phyloP scores from a whole-genome alignment of 2,888 invertebrate genomes.

The Biston stratarius region DNA sequence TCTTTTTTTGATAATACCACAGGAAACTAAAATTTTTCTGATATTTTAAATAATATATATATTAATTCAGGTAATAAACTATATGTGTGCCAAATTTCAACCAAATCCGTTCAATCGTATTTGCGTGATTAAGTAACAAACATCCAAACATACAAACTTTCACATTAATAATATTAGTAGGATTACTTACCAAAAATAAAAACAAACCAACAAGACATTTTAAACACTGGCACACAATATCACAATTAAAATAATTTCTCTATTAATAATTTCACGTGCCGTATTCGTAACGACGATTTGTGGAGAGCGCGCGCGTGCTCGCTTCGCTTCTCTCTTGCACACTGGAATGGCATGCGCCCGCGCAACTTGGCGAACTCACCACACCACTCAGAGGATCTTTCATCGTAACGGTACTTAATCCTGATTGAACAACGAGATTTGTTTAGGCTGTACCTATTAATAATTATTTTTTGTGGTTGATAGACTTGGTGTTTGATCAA shows the following conservation, averaged over 20 bases:
- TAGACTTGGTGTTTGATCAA: too few relatives aligned
- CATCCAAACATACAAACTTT: too few relatives aligned
- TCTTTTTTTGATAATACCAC: too few relatives aligned
- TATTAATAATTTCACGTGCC: constrained; percentile 19
- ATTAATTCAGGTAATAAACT: too few relatives aligned
- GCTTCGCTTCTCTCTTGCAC: constrained; percentile 34
- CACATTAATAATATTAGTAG: too few relatives aligned
- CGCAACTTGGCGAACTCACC: constrained; percentile 41
- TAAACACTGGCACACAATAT: constrained; percentile 30
- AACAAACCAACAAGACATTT: constrained; percentile 35
- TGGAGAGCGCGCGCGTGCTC: constrained; percentile 45
- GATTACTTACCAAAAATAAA: constrained; percentile 39
- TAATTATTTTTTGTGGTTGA: not conserved
- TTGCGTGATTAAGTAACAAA: too few relatives aligned
- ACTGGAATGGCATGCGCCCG: constrained; percentile 32
- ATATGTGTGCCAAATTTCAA: too few relatives aligned
- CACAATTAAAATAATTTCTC: constrained; percentile 9
- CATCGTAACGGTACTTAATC: constrained; percentile 52
- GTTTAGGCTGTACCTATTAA: constrained; percentile 16
- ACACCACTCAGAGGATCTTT: constrained; percentile 51
- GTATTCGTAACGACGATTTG: constrained; percentile 21
- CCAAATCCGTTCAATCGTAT: too few relatives aligned
- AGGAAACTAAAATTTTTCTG: not conserved
- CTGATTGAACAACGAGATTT: constrained; percentile 43
- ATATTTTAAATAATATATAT: not conserved